Evolutionary conservation across 1,140 invertebrate species (phyloP).

Genomic region (Bradynema listronoti): DNA sequence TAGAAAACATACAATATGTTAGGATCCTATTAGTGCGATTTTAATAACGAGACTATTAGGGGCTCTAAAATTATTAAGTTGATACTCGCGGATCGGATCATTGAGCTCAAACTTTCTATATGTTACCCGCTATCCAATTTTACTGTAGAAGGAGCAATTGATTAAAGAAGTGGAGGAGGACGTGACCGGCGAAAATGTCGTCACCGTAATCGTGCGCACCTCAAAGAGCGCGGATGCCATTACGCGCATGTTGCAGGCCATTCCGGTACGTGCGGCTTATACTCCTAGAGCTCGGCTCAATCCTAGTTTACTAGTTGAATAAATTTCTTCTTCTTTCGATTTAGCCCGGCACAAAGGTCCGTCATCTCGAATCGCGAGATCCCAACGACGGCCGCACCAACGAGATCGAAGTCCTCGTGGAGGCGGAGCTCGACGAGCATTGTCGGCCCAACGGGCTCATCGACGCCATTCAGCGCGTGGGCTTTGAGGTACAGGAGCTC

Average conservation of each 20-base stretch:
- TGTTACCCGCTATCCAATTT: no score
- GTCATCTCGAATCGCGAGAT: conserved; percentile 55
- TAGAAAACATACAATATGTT: no score
- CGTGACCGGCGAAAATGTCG: conserved; percentile 17
- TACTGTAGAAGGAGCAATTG: conserved; percentile 37
- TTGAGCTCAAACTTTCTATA: no score
- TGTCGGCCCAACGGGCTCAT: conserved; percentile 34
- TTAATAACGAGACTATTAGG: no score
- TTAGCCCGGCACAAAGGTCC: conserved; percentile 35
- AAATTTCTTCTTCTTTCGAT: no score
- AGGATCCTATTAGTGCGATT: no score
- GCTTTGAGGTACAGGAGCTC: conserved; percentile 48
- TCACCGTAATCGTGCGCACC: conserved; percentile 47
- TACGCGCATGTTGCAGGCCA: conserved; percentile 33
- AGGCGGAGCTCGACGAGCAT: conserved; percentile 39
- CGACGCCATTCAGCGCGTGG: conserved; percentile 29
- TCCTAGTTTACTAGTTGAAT: conserved; percentile 1
- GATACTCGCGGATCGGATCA: no score
- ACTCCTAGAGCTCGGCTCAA: no score
- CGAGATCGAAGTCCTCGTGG: conserved; percentile 48
- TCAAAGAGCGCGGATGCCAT: conserved; percentile 29
- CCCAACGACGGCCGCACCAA: conserved; percentile 40
- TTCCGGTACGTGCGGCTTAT: conserved; percentile 45
- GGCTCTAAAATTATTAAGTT: no score
- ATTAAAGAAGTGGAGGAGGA: conserved; percentile 47